Conservation (phyloP, 2,888 invertebrate species). For the Xestia xanthographa region DNA sequence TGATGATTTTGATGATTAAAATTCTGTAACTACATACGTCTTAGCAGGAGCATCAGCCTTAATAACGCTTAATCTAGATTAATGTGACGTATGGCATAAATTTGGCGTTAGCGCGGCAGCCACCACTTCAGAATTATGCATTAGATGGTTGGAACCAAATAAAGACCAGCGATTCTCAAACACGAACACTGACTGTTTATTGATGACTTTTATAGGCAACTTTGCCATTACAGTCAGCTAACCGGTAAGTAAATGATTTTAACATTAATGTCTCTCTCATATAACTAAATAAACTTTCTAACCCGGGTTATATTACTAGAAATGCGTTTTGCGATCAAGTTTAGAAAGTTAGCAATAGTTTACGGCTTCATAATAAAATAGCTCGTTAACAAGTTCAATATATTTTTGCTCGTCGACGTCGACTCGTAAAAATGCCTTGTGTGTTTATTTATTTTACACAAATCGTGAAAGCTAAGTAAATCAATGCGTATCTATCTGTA, state of each 20-base stretch:
- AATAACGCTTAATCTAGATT: constrained; percentile 60
- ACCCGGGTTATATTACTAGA: constrained; percentile 45
- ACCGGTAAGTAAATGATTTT: constrained; percentile 43
- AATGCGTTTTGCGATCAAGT: constrained; percentile 57
- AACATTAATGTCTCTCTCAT: constrained; percentile 44
- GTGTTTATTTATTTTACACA: constrained; percentile 24
- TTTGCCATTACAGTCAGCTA: constrained; percentile 36
- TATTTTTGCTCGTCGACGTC: constrained; percentile 17
- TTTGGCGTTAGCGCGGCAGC: constrained; percentile 71
- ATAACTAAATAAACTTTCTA: constrained; percentile 66
- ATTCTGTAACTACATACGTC: too few species aligned
- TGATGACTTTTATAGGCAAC: constrained; percentile 25
- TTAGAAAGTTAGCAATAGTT: constrained; percentile 65
- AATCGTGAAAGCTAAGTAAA: constrained; percentile 6
- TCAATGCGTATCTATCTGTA: not conserved
- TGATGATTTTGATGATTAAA: too few species aligned
- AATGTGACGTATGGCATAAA: constrained; percentile 71
- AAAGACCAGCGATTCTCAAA: constrained; percentile 56
- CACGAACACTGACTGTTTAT: constrained; percentile 24
- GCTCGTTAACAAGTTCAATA: constrained; percentile 44
- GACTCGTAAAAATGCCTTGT: constrained; percentile 30
- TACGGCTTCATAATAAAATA: constrained; percentile 52
- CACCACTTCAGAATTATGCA: constrained; percentile 78
- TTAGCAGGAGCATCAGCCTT: too few species aligned
- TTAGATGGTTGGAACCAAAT: constrained; percentile 71